These are phyloP conservation scores for Heliconius hermathena DNA, from an alignment of 1,140 invertebrate genomes.

Conservation along the genomic window DNA sequence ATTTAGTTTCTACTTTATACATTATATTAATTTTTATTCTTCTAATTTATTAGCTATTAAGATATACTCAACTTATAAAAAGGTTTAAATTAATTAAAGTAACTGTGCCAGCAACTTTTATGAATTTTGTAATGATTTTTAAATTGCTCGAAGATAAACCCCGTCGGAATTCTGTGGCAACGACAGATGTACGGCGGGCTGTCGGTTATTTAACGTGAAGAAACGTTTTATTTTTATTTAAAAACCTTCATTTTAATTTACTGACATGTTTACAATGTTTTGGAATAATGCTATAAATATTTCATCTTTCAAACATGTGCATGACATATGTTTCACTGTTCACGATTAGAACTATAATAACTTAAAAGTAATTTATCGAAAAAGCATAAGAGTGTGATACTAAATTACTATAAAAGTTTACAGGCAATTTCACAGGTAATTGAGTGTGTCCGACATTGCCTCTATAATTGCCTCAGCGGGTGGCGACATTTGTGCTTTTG, in stretches of 20 bases:
- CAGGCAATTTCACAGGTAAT: slow-evolving; percentile 73
- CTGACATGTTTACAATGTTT: slow-evolving; percentile 11
- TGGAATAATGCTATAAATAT: slow-evolving; percentile 9
- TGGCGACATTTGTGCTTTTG: slow-evolving; percentile 43
- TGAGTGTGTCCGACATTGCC: slow-evolving; percentile 60
- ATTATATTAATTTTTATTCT: neutral
- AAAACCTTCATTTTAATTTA: neutral
- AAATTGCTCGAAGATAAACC: slow-evolving; percentile 19
- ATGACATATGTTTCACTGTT: neutral
- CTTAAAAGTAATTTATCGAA: slow-evolving; percentile 14
- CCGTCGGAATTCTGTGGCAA: slow-evolving; percentile 21
- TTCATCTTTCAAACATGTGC: neutral
- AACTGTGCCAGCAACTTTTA: neutral
- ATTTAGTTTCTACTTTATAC: neutral
- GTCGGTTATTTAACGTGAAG: slow-evolving; percentile 7
- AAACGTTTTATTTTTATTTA: slow-evolving; percentile 2
- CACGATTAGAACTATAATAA: neutral
- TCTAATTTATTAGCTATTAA: neutral
- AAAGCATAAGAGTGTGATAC: slow-evolving; percentile 13
- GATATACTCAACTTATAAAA: neutral
- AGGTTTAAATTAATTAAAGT: neutral
- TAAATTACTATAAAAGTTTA: slow-evolving; percentile 50
- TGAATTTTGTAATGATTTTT: neutral
- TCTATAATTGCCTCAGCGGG: slow-evolving; percentile 43
- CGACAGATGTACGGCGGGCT: slow-evolving; percentile 22